Evolutionary conservation across 2,113 vertebrate species (phyloP), one percentile per base, ranked within the genome.

Genomic region (Charina bottae): DNA sequence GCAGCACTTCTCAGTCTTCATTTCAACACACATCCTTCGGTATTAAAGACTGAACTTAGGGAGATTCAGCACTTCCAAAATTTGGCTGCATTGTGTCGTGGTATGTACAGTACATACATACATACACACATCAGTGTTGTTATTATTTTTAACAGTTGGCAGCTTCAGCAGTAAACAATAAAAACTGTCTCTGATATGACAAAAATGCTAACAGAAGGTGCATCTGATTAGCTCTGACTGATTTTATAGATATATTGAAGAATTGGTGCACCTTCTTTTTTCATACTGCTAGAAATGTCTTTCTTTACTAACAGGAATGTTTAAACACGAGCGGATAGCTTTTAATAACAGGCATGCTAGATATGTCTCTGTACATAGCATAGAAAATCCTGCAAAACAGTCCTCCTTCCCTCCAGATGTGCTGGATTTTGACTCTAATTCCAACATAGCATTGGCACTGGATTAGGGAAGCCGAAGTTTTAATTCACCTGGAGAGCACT

Each of bases 301-400:
- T 94, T 49, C 49, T 95, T 92, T 93, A 92, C 90, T 95, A 95
- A 94, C 54, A 90, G 90, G 89, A 93, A 83, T 92, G 10, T 95
- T 95, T 92, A 59, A 59, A 93, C 92, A 78, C 93, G 92, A 88
- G 94, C 68, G 85, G 12, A 46, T 26, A 17, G 56, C 86, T 96
- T 97, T 96, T 91, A 87, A 95, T 92, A 95, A 90, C 60, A 90
- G 89, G 90, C 85, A 92, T 95, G 92, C 91, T 64, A 90, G 85
- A 92, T 90, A 92, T 94, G 92, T 93, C 96, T 95, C 92, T 84
- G 17, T 96, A 90, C 88, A 92, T 94, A 95, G 86, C 85, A 95
- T 84, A 93, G 90, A 91, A 93, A 21, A 78, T 42, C 7, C 33
- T 21, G 37, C 33, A 78, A 37, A 78, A 42, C 33, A 42, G 17